phyloP scores from a whole-genome alignment of 2,797 vertebrate genomes.

The Sebastes nivosus region DNA sequence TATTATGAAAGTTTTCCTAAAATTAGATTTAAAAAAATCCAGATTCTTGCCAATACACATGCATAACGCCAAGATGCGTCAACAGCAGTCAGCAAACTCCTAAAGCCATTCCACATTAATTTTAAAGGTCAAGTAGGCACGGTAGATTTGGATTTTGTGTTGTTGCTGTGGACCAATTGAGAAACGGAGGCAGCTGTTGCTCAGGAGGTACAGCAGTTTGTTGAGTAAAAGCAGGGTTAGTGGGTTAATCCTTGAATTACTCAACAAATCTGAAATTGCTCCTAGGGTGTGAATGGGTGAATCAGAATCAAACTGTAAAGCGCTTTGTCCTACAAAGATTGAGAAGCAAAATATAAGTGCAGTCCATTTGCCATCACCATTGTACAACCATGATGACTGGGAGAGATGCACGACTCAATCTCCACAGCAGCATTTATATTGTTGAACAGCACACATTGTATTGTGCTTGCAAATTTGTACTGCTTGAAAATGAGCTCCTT shows the following conservation, averaged over 20 bases:
- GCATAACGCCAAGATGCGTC: rapidly evolving
- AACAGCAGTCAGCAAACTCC: neutral
- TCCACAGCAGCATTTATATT: neutral
- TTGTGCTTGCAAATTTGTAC: neutral
- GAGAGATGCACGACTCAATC: neutral
- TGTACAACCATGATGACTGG: neutral
- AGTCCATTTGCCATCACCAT: neutral
- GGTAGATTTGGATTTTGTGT: neutral
- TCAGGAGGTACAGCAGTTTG: neutral
- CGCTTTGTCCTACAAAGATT: neutral
- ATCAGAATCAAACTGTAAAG: neutral
- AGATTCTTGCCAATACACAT: too few species aligned
- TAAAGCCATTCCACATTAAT: neutral
- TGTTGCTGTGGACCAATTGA: neutral
- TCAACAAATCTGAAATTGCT: neutral
- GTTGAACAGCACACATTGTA: neutral
- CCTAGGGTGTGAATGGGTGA: neutral
- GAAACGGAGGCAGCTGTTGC: neutral
- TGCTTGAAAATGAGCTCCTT: slow-evolving; percentile 23
- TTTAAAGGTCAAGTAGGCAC: neutral
- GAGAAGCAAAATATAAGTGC: neutral
- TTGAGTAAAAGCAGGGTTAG: neutral
- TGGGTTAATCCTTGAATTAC: neutral
- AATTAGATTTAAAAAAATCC: too few species aligned
- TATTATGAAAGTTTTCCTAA: too few species aligned